Evolutionary conservation across 2,113 vertebrate genomes (phyloP), one percentile per base, ranked within the genome.

Genomic region (Amia ocellicauda): DNA sequence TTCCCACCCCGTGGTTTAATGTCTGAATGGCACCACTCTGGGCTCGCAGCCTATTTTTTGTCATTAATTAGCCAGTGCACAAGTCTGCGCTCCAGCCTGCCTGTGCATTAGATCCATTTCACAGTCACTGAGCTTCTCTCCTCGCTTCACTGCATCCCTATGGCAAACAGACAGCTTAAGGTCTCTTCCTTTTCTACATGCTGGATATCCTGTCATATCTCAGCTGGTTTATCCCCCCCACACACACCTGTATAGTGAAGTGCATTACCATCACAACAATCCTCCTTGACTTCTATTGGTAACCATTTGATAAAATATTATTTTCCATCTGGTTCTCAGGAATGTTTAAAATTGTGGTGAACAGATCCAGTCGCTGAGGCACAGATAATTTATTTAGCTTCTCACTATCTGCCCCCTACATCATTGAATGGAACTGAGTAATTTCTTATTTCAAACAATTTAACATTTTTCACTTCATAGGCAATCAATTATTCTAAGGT

Each of bases 21-120:
- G 68, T 82, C 75, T 81, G 79, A 83, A 77, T 80, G 76, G 80
- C 77, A 84, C 75, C 69, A 79, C 70, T 52, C 20, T 68, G 76
- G 71, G 74, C 75, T 80, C 78, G 75, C 76, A 74, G 78, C 80
- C 78, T 79, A 81, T 84, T 83, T 45, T 74, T 72, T 81, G 80
- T 83, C 81, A 84, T 85, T 89, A 85, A 86, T 86, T 86, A 83
- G 80, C 83, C 81, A 85, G 40, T 3, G 56, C 54, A 16, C 31
- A 51, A 66, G 56, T 47, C 51, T 64, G 19, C n/a, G 43, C 62
- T 53, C 36, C 19, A 73, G 71, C 72, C 72, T 68, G 75, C 79
- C 73, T 76, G 65, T 78, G 67, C 76, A 58, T 82, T 82, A 81
- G 79, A 84, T 83, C 80, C 76, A 72, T 79, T 74, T 62, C 51